phyloP scores from a whole-genome alignment of 1,140 invertebrate genomes.

The Habropoda laboriosa region DNA sequence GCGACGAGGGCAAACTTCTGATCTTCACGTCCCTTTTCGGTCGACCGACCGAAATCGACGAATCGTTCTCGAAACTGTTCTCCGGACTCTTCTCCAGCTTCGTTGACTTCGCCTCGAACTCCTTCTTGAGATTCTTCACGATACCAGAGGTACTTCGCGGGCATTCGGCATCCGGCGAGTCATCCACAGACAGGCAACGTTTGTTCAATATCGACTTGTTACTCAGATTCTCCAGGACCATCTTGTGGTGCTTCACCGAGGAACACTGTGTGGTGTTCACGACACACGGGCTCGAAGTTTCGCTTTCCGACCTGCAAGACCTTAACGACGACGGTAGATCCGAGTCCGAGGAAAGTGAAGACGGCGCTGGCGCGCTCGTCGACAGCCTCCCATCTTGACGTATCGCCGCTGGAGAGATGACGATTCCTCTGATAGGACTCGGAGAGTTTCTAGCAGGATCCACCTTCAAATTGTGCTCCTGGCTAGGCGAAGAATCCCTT shows the following conservation, averaged over 20 bases:
- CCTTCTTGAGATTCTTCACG: slow-evolving; percentile 92
- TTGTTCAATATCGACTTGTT: slow-evolving; percentile 78
- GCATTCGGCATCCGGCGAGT: slow-evolving; percentile 78
- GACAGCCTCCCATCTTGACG: slow-evolving; percentile 81
- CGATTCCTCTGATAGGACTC: slow-evolving; percentile 72
- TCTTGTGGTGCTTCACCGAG: slow-evolving; percentile 84
- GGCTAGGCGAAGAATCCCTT: slow-evolving; percentile 68
- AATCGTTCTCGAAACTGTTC: slow-evolving; percentile 70
- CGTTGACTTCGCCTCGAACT: slow-evolving; percentile 91
- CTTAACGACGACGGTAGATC: slow-evolving; percentile 74
- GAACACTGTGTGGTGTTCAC: slow-evolving; percentile 82
- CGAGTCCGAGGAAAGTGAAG: slow-evolving; percentile 82
- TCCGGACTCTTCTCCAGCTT: slow-evolving; percentile 76
- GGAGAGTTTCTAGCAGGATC: slow-evolving; percentile 63
- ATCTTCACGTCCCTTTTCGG: slow-evolving; percentile 74
- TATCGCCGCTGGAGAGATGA: slow-evolving; percentile 69
- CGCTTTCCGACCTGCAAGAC: slow-evolving; percentile 79
- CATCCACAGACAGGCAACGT: slow-evolving; percentile 74
- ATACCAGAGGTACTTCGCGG: slow-evolving; percentile 83
- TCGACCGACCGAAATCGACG: slow-evolving; percentile 18
- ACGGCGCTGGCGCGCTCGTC: slow-evolving; percentile 85
- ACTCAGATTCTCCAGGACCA: slow-evolving; percentile 83
- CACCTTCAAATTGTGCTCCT: slow-evolving; percentile 56
- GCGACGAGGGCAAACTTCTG: slow-evolving; percentile 84
- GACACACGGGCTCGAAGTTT: slow-evolving; percentile 80